Evolutionary conservation across 2,113 vertebrate species (phyloP).

Genomic region (Chaenocephalus aceratus): DNA sequence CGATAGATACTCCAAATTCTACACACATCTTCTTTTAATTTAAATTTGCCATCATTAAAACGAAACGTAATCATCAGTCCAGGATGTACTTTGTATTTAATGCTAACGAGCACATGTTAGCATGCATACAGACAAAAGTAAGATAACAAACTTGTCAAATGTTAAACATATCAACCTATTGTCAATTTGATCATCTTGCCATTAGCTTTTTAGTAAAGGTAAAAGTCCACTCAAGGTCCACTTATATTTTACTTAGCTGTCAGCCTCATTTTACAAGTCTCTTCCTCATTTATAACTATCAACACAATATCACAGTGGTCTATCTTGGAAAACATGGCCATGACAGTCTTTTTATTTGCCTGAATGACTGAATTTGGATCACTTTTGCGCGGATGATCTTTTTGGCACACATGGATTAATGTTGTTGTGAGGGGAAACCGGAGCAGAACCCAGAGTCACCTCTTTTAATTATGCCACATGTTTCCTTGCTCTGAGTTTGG

Average conservation of each 20-base stretch:
- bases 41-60: too few relatives aligned
- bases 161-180: neutral
- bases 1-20: too few relatives aligned
- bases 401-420: conserved; percentile 40
- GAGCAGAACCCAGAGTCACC: neutral
- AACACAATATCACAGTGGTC: neutral
- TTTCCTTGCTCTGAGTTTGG: neutral
- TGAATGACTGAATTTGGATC: neutral
- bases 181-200: neutral
- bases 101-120: too few relatives aligned
- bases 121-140: too few relatives aligned
- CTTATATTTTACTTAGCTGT: too few relatives aligned
- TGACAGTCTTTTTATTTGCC: too few relatives aligned
- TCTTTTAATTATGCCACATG: neutral
- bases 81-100: neutral
- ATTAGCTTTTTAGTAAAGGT: neutral
- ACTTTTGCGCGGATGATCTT: conserved; percentile 22
- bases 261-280: too few relatives aligned
- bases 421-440: conserved; percentile 7
- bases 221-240: neutral
- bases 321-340: neutral
- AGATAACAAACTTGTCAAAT: neutral
- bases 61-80: neutral
- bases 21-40: too few relatives aligned
- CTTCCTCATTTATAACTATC: neutral